Conservation (phyloP, 2,888 invertebrate species). For the Limnephilus auricula region DNA sequence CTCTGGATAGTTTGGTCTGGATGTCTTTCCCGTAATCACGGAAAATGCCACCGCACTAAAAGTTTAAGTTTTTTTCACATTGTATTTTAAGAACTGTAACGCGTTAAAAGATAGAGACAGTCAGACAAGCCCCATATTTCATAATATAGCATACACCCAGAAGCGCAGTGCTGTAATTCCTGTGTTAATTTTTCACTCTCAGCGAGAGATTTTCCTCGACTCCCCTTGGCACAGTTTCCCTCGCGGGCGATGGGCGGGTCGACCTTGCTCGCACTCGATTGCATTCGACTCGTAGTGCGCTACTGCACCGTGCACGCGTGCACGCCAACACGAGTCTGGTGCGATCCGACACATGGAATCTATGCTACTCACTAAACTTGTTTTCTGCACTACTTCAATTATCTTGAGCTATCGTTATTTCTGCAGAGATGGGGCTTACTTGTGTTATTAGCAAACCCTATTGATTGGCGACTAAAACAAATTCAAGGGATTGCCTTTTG, state of each 20-base stretch:
- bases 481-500: no score
- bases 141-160: background rate
- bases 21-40: no score
- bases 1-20: no score
- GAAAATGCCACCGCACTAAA: no score
- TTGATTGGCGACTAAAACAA: no score
- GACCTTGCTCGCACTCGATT: slow-evolving; percentile 29
- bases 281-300: background rate
- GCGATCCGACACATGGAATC: background rate
- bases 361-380: no score
- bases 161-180: background rate
- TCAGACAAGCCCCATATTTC: background rate
- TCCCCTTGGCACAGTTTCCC: slow-evolving; percentile 41
- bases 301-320: slow-evolving; percentile 22
- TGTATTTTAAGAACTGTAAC: background rate
- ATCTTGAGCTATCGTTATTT: no score
- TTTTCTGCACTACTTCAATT: no score
- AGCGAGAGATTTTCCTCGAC: background rate
- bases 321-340: slow-evolving; percentile 7
- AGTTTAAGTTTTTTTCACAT: no score
- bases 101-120: background rate
- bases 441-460: no score
- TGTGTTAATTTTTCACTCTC: background rate
- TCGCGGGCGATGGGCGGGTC: background rate
- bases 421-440: no score